Evolutionary conservation across 2,113 vertebrate genomes (phyloP).

Genomic region (Anguilla japonica): DNA sequence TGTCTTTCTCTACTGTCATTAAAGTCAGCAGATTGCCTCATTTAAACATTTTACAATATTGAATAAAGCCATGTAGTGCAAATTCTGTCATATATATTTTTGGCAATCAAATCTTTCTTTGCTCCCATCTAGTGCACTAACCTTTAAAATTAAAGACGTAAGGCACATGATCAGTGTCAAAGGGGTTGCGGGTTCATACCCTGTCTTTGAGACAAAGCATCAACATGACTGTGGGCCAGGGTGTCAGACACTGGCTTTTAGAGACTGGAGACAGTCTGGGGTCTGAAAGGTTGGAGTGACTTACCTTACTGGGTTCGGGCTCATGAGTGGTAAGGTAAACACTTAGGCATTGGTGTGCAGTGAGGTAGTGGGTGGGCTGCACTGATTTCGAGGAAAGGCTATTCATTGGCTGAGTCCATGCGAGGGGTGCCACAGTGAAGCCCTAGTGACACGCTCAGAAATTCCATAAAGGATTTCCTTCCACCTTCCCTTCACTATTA

Average conservation of each 20-base stretch:
- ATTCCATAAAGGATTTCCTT: background rate
- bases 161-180: too few relatives aligned
- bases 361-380: background rate
- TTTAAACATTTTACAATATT: too few relatives aligned
- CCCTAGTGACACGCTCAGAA: too few relatives aligned
- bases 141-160: background rate
- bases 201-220: background rate
- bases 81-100: too few relatives aligned
- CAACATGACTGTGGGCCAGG: background rate
- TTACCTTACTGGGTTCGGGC: background rate
- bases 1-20: too few relatives aligned
- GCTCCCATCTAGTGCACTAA: too few relatives aligned
- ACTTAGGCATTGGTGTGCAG: background rate
- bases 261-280: background rate
- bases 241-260: background rate
- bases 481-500: background rate
- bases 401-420: background rate
- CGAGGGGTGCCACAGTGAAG: background rate
- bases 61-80: too few relatives aligned
- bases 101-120: too few relatives aligned
- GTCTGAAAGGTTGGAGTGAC: background rate
- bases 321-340: background rate
- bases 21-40: too few relatives aligned
- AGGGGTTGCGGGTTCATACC: too few relatives aligned
- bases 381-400: background rate